A percentile compares a stretch with the other conserved stretches of the same genome.
These are phyloP conservation scores for Hydrotaea diabolus DNA, from an alignment of 2,888 invertebrate genomes.

Conservation along the genomic window DNA sequence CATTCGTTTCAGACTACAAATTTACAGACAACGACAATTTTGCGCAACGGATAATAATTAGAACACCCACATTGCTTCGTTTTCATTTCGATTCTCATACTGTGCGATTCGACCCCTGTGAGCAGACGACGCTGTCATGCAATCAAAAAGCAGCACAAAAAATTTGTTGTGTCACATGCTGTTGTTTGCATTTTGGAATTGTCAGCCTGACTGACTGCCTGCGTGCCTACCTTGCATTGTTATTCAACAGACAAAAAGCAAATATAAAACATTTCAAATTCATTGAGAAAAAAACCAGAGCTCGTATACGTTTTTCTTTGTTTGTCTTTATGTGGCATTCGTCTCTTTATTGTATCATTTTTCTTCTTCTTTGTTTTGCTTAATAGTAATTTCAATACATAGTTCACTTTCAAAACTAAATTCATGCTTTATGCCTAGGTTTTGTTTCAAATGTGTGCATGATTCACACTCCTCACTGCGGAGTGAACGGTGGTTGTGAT, in stretches of 20 bases:
- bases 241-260: constrained; percentile 14
- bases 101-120: constrained; percentile 5
- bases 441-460: constrained; percentile 7
- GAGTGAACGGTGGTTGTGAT: background rate
- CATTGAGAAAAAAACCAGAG: constrained; percentile 18
- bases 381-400: constrained; percentile 11
- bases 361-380: constrained; percentile 28
- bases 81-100: background rate
- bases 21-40: too few species aligned
- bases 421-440: constrained; percentile 8
- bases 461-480: background rate
- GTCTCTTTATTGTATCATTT: constrained; percentile 27
- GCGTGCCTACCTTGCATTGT: background rate
- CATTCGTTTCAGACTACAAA: too few species aligned
- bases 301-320: constrained; percentile 5
- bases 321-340: constrained; percentile 25
- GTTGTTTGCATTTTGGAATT: constrained; percentile 16
- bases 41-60: background rate
- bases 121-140: background rate
- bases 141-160: background rate
- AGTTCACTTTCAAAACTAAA: constrained; percentile 12
- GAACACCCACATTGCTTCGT: constrained; percentile 11
- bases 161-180: constrained; percentile 7
- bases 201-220: background rate
- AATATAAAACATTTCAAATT: constrained; percentile 3